Conservation (phyloP, 1,140 invertebrate species). For the Orius insidiosus region DNA sequence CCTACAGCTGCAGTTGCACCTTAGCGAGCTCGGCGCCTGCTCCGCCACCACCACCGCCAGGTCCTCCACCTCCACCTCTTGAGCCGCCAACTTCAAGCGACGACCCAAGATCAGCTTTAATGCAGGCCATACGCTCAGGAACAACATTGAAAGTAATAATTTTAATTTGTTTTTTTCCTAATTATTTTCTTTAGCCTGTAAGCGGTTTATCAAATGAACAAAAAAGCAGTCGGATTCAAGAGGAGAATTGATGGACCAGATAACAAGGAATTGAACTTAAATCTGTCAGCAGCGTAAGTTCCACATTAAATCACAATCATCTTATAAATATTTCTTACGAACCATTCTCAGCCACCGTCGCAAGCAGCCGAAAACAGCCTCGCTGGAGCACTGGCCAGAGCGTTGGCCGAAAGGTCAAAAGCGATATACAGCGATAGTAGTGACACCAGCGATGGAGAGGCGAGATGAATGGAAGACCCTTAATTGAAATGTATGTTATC, state of each 20-base stretch:
- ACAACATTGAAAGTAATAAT: constrained; percentile 36
- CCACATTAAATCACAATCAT: too few species aligned
- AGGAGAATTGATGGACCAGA: constrained; percentile 59
- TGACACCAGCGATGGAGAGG: constrained; percentile 27
- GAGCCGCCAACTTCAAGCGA: constrained; percentile 24
- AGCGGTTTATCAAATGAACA: constrained; percentile 18
- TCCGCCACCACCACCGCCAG: constrained; percentile 30
- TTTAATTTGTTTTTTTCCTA: neutral
- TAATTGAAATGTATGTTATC: too few species aligned
- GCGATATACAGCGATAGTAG: constrained; percentile 46
- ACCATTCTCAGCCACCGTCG: neutral
- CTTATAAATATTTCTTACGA: too few species aligned
- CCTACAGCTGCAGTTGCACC: constrained; percentile 19
- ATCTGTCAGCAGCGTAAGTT: constrained; percentile 31
- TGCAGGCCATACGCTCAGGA: constrained; percentile 61
- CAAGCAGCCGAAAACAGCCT: constrained; percentile 27
- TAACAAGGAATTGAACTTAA: constrained; percentile 61
- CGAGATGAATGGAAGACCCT: constrained; percentile 47
- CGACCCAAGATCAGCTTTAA: constrained; percentile 45
- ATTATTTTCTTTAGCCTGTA: constrained; percentile 22
- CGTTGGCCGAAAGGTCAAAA: constrained; percentile 49
- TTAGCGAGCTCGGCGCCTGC: constrained; percentile 22
- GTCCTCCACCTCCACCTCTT: constrained; percentile 26
- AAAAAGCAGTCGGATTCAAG: constrained; percentile 30
- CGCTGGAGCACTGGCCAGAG: constrained; percentile 57